Conservation (phyloP, 2,113 vertebrate genomes). For the Papio anubis region DNA sequence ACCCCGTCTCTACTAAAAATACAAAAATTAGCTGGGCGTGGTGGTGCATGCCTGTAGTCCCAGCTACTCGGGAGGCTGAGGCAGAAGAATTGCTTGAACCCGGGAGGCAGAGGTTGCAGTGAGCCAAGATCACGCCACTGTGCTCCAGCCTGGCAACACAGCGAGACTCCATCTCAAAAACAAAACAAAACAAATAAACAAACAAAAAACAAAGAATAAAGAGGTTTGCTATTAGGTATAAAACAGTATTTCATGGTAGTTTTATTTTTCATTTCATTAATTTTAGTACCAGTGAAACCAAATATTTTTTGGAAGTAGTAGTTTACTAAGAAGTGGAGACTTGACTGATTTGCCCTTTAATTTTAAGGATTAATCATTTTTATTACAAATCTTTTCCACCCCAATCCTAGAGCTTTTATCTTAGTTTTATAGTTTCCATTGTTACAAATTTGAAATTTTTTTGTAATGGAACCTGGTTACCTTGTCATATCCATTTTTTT, state of each 20-base stretch:
- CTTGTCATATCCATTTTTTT: neutral
- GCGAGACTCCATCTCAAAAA: neutral
- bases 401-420: neutral
- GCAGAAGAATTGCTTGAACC: no score
- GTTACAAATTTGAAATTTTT: conserved; percentile 6
- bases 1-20: no score
- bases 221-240: neutral
- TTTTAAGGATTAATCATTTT: conserved; percentile 28
- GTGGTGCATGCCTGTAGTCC: no score
- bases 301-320: conserved; percentile 8
- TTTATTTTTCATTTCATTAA: conserved; percentile 32
- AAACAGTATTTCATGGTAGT: neutral
- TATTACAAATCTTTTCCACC: neutral
- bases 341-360: neutral
- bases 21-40: no score
- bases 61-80: no score
- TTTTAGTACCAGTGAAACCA: neutral
- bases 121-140: neutral
- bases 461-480: conserved; percentile 17
- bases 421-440: conserved; percentile 22
- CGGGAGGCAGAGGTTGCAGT: no score
- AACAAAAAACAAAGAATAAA: neutral
- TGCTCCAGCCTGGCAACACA: neutral
- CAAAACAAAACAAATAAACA: neutral
- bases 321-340: conserved; percentile 36